phyloP scores from a whole-genome alignment of 2,888 invertebrate genomes.

The Hypomecis atomaria region DNA sequence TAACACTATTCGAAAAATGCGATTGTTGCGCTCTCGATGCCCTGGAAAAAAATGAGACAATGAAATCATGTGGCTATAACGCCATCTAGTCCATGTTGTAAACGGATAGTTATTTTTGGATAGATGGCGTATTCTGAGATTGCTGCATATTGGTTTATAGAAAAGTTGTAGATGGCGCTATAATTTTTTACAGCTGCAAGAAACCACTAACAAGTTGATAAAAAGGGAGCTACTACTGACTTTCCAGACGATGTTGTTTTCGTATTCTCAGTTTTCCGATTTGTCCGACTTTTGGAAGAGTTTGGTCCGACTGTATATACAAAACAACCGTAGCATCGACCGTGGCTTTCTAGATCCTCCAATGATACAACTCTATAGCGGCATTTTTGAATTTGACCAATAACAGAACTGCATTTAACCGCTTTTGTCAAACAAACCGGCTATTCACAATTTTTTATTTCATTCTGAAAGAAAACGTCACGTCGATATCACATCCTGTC shows the following conservation, averaged over 20 bases:
- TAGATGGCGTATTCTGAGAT: conserved; percentile 1
- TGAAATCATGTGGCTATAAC: not conserved
- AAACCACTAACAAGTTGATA: too few relatives aligned
- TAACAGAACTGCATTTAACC: conserved; percentile 55
- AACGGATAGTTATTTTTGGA: not conserved
- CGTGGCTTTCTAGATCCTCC: conserved; percentile 60
- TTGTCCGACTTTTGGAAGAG: not conserved
- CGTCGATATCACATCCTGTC: conserved; percentile 60
- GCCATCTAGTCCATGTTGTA: conserved; percentile 1
- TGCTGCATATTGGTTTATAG: not conserved
- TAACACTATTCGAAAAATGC: too few relatives aligned
- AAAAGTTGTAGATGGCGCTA: conserved; percentile 12
- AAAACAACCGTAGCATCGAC: conserved; percentile 39
- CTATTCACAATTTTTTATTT: conserved; percentile 29
- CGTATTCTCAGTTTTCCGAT: not conserved
- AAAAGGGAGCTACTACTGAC: not conserved
- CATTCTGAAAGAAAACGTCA: conserved; percentile 55
- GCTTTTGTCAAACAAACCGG: conserved; percentile 59
- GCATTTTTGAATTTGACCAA: conserved; percentile 72
- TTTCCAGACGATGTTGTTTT: not conserved
- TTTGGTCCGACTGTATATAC: too few relatives aligned
- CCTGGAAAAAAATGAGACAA: too few relatives aligned
- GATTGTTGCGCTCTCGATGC: too few relatives aligned
- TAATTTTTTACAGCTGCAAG: not conserved
- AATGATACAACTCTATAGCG: conserved; percentile 61